phyloP scores from a whole-genome alignment of 2,113 vertebrate genomes.

The Microtus montanus region DNA sequence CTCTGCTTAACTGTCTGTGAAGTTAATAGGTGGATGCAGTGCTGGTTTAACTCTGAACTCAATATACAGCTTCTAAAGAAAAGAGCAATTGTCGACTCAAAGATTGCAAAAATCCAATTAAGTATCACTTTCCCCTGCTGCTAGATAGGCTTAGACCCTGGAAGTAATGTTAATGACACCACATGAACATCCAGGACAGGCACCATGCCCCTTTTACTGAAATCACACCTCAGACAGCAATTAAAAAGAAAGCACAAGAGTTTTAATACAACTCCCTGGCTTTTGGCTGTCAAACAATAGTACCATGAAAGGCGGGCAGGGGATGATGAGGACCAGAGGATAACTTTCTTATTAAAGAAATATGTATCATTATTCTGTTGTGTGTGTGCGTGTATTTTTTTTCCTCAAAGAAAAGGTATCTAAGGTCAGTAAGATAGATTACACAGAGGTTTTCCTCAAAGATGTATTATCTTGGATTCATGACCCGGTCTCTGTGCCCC shows the following conservation, averaged over 20 bases:
- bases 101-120: constrained; percentile 79
- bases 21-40: constrained; percentile 71
- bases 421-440: constrained; percentile 64
- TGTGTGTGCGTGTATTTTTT: background rate
- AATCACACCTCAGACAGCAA: constrained; percentile 68
- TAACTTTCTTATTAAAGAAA: constrained; percentile 66
- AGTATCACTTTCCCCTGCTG: constrained; percentile 73
- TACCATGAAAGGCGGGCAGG: constrained; percentile 42
- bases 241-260: constrained; percentile 54
- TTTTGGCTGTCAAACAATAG: constrained; percentile 70
- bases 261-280: constrained; percentile 42
- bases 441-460: constrained; percentile 25
- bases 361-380: constrained; percentile 20
- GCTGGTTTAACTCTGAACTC: constrained; percentile 74
- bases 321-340: constrained; percentile 38
- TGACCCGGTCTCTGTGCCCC: background rate
- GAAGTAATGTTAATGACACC: constrained; percentile 53
- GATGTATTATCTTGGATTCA: background rate
- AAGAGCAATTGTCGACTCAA: constrained; percentile 62
- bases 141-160: constrained; percentile 68
- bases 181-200: constrained; percentile 62
- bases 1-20: constrained; percentile 75
- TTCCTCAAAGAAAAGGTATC: constrained; percentile 41
- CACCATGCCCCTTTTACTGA: constrained; percentile 49
- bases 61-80: constrained; percentile 72